A percentile compares a stretch with the other conserved stretches of the same genome.
phyloP scores from a whole-genome alignment of 2,113 vertebrate species.

The Pluvianellus socialis region DNA sequence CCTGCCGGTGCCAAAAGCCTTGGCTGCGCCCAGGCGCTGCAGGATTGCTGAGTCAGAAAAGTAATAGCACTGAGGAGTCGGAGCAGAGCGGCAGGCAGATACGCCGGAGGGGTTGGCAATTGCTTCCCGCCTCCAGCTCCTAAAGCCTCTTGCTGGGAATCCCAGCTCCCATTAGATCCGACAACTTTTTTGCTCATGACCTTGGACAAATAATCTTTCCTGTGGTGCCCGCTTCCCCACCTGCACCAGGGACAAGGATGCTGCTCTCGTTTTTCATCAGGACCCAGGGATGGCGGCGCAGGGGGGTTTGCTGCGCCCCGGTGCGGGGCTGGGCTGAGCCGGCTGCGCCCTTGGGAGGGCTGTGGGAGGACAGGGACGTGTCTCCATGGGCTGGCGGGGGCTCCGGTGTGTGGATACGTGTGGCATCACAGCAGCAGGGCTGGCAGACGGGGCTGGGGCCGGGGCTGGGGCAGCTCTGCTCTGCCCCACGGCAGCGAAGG shows the following conservation, averaged over 20 bases:
- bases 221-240: background rate
- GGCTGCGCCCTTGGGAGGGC: background rate
- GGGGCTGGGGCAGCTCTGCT: background rate
- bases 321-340: background rate
- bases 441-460: background rate
- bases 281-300: background rate
- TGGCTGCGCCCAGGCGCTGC: accelerated
- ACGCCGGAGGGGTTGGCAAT: background rate
- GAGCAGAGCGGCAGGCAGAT: background rate
- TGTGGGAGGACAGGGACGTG: accelerated
- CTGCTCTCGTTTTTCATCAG: background rate
- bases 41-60: background rate
- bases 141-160: background rate
- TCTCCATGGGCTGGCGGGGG: background rate
- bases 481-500: background rate
- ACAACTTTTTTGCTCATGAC: background rate
- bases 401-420: accelerated
- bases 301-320: accelerated
- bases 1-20: background rate
- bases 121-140: background rate
- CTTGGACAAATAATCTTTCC: background rate
- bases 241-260: accelerated
- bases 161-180: background rate
- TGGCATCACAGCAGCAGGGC: accelerated
- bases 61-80: background rate